Conservation (phyloP, 2,888 invertebrate species). For the Tridacna gigas region DNA sequence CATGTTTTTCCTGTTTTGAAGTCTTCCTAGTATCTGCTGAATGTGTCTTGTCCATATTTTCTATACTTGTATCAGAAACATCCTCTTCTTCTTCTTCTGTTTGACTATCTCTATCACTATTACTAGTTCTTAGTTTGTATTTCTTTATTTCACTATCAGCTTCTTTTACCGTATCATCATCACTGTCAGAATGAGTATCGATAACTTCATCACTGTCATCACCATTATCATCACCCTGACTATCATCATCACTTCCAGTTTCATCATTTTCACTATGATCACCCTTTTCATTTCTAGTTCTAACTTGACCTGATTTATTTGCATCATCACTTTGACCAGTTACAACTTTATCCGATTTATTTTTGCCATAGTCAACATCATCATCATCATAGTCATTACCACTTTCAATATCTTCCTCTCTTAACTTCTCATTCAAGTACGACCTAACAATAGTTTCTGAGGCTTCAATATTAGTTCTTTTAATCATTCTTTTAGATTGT, state of each 20-base stretch:
- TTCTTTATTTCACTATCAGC: background rate
- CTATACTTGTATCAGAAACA: background rate
- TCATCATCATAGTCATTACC: slow-evolving; percentile 12
- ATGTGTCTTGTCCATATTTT: background rate
- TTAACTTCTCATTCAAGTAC: slow-evolving; percentile 65
- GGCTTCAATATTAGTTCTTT: slow-evolving; percentile 69
- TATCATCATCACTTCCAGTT: background rate
- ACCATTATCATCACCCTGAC: slow-evolving; percentile 1
- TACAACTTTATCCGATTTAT: background rate
- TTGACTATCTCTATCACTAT: background rate
- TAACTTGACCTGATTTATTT: background rate
- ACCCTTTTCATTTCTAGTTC: background rate
- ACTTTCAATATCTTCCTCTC: slow-evolving; percentile 17
- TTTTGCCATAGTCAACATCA: slow-evolving; percentile 12
- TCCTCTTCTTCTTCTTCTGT: background rate
- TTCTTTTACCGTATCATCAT: no score
- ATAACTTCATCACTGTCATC: background rate
- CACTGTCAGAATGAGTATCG: background rate
- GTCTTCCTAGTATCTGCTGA: background rate
- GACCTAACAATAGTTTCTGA: slow-evolving; percentile 70
- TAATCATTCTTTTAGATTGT: slow-evolving; percentile 56
- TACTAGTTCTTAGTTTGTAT: background rate
- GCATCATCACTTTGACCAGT: background rate
- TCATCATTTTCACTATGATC: slow-evolving; percentile 17
- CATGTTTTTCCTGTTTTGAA: background rate